Percentiles rank a stretch among this genome's conserved stretches.
phyloP scores from a whole-genome alignment of 2,888 invertebrate genomes.

The Julus scanicus region DNA sequence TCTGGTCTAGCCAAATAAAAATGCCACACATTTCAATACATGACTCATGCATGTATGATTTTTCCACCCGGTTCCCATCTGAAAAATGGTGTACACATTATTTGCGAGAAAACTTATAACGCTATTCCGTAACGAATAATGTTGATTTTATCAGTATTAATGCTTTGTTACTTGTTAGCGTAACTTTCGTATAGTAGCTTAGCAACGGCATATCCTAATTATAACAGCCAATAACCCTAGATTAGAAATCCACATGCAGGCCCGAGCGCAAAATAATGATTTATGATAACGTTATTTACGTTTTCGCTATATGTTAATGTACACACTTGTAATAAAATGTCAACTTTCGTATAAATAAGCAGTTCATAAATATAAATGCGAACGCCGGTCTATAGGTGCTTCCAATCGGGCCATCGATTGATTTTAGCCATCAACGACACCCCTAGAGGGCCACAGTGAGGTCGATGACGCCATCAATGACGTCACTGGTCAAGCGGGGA shows the following conservation, averaged over 20 bases:
- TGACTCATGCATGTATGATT: no score
- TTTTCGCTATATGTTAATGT: neutral
- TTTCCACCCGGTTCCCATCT: no score
- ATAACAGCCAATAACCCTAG: neutral
- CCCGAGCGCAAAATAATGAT: neutral
- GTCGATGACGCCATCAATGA: neutral
- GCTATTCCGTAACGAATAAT: no score
- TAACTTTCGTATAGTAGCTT: neutral
- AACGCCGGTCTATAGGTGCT: neutral
- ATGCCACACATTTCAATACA: no score
- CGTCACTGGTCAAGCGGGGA: neutral
- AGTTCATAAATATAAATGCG: neutral
- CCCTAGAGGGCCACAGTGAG: neutral
- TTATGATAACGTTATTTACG: slow-evolving; percentile 16
- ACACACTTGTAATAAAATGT: neutral
- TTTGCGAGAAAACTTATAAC: no score
- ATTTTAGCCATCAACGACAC: neutral
- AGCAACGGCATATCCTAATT: neutral
- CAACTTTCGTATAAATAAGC: slow-evolving; percentile 3
- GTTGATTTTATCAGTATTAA: no score
- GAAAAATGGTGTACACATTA: no score
- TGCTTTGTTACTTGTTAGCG: no score
- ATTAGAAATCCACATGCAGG: neutral
- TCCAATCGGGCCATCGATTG: neutral
- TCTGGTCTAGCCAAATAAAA: no score